Evolutionary conservation across 2,888 invertebrate genomes (phyloP).

Genomic region (Achlya flavicornis): DNA sequence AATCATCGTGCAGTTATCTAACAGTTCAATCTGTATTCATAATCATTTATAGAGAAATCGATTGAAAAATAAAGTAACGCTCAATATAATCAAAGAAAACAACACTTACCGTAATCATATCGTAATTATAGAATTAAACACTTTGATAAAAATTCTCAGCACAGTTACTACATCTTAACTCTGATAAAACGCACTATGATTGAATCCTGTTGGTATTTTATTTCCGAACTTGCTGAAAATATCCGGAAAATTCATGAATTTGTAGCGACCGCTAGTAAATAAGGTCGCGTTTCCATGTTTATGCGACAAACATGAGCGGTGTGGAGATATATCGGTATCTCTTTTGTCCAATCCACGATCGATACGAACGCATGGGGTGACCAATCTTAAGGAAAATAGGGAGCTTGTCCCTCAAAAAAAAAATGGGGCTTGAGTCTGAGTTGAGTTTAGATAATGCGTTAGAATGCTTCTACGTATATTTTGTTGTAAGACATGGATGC

Average conservation of each 20-base stretch:
- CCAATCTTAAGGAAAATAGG: conserved; percentile 37
- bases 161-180: conserved; percentile 15
- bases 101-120: conserved; percentile 8
- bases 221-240: conserved; percentile 21
- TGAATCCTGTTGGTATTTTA: conserved; percentile 20
- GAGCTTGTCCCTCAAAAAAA: neutral
- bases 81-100: neutral
- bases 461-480: neutral
- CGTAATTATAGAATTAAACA: neutral
- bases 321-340: conserved; percentile 59
- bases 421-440: neutral
- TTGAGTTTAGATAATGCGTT: neutral
- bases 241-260: conserved; percentile 38
- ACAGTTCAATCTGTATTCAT: neutral
- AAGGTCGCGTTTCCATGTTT: conserved; percentile 71
- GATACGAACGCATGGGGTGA: conserved; percentile 72
- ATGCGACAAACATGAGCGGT: conserved; percentile 74
- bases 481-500: too few relatives aligned
- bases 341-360: conserved; percentile 68
- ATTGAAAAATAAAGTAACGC: neutral
- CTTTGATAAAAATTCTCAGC: neutral
- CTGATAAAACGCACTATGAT: neutral
- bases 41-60: neutral
- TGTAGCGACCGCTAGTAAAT: conserved; percentile 51
- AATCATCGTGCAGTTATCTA: too few relatives aligned